Evolutionary conservation across 2,888 invertebrate species (phyloP).

Genomic region (Monopis laevigella): DNA sequence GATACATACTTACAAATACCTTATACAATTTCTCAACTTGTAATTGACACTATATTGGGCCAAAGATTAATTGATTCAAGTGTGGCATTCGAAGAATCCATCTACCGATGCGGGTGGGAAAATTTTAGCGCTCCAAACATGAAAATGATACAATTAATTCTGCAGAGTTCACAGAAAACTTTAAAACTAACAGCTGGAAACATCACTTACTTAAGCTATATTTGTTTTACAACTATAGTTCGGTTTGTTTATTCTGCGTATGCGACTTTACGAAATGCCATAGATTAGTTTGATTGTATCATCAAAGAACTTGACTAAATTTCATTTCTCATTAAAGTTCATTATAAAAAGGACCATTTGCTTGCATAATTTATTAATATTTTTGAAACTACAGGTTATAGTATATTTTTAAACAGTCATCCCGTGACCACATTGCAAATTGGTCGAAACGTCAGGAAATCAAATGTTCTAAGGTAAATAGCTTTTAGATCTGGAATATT

Average conservation of each 20-base stretch:
- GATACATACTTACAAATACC: conserved; percentile 36
- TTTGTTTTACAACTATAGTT: conserved; percentile 26
- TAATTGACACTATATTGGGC: conserved; percentile 30
- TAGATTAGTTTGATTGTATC: too few species aligned
- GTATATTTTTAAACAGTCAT: too few species aligned
- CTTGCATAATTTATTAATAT: too few species aligned
- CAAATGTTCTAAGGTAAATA: too few species aligned
- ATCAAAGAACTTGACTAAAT: too few species aligned
- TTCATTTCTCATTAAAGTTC: too few species aligned
- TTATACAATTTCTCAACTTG: conserved; percentile 32
- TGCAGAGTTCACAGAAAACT: conserved; percentile 29
- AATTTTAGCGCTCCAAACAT: conserved; percentile 27
- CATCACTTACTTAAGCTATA: conserved; percentile 26
- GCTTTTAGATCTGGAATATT: too few species aligned
- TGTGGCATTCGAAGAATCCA: conserved; percentile 24
- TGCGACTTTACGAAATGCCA: conserved; percentile 24
- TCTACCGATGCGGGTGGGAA: conserved; percentile 32
- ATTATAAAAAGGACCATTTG: too few species aligned
- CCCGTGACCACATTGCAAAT: too few species aligned
- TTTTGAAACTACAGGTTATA: too few species aligned
- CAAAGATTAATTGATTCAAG: conserved; percentile 31
- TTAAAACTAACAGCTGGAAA: conserved; percentile 31
- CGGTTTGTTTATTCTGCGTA: conserved; percentile 30
- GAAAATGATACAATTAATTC: conserved; percentile 28
- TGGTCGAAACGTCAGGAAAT: too few species aligned